Evolutionary conservation across 2,797 vertebrate genomes (phyloP), one percentile per base, ranked within the genome.

Genomic region (Syndactyla subalaris): DNA sequence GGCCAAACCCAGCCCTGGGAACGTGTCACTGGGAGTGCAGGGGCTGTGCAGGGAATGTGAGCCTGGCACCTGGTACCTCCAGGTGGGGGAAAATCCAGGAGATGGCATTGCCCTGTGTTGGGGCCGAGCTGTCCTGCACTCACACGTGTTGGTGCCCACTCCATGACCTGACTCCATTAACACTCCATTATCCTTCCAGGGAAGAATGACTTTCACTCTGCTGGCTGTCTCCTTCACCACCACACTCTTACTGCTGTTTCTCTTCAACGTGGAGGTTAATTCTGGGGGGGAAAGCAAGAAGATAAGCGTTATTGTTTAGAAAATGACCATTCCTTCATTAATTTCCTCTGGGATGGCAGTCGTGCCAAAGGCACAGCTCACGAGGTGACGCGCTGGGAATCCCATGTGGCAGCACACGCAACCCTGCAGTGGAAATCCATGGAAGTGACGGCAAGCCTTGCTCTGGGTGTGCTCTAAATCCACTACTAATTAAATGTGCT

Each of bases 11-110:
- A 9, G 65, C 0, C 19, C 32, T 2, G 0, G 10, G 9, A 8
- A 21, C 3, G 9, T 16, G 27, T 22, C 10, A 3, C 27, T 0
- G 7, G 30, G 41, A 5, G 16, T 5, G 17, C 18, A 1, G 52
- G 41, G 36, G 9, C 16, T 2, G 27, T 2, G 0, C 3, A 17
- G 13, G 58, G 14, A 39, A 2, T 22, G 1, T 19, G 14, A 46
- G 24, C 54, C 67, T 21, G 4, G 18, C 6, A 0, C 36, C 17
- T 7, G 0, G 16, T 20, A 36, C 18, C 38, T 7, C 8, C 3
- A 8, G 12, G 7, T 9, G 1, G 0, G 2, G 20, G 26, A 17
- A 21, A 51, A 12, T 12, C 6, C 36, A 22, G 2, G 2, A 21
- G 71, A 7, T 4, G 29, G 32, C 22, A 10, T 3, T 6, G 9